Evolutionary conservation across 2,113 vertebrate species (phyloP).

Genomic region (Solenodon paradoxus): DNA sequence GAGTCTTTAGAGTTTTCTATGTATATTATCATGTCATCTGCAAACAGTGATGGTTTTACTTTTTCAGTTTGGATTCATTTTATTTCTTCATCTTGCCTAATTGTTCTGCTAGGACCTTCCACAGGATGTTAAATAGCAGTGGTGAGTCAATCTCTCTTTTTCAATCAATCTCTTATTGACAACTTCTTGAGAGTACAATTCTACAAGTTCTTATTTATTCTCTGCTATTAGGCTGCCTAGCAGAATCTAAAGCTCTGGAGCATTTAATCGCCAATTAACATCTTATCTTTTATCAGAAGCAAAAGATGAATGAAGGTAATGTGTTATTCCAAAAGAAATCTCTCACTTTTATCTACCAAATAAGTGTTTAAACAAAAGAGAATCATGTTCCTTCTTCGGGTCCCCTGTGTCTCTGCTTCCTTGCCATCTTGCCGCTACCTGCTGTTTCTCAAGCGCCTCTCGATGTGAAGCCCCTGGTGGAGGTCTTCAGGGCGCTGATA

Average conservation of each 20-base stretch:
- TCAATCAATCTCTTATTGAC: not conserved
- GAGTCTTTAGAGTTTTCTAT: too few species aligned
- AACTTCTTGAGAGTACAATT: not conserved
- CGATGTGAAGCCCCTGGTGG: too few species aligned
- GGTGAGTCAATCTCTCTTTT: too few species aligned
- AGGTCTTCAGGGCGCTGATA: not conserved
- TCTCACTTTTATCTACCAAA: not conserved
- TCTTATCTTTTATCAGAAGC: not conserved
- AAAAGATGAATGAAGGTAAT: not conserved
- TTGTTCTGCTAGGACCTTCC: too few species aligned
- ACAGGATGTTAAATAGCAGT: too few species aligned
- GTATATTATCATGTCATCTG: too few species aligned
- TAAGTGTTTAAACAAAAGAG: not conserved
- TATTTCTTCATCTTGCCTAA: too few species aligned
- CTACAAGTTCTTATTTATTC: not conserved
- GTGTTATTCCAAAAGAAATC: not conserved
- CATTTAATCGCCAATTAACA: not conserved
- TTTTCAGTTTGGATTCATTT: too few species aligned
- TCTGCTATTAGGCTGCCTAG: not conserved
- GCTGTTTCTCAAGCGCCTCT: too few species aligned
- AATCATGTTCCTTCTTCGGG: not conserved
- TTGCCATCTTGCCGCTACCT: not conserved
- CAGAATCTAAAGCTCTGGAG: not conserved
- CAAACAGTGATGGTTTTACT: too few species aligned
- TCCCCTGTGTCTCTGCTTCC: not conserved